phyloP scores from a whole-genome alignment of 2,113 vertebrate genomes.

The Cathartes aura region DNA sequence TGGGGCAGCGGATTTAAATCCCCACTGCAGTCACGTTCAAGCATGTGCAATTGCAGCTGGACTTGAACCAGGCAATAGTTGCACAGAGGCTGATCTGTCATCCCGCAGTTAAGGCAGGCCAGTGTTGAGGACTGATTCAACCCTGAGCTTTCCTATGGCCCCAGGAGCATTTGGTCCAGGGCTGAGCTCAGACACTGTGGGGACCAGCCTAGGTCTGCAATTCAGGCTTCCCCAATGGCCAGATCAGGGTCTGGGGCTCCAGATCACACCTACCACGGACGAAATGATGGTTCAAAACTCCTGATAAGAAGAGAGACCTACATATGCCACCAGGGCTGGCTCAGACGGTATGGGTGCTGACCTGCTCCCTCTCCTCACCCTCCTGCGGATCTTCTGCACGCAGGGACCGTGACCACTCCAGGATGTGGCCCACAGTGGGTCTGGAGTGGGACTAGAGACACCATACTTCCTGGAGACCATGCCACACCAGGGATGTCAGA shows the following conservation, averaged over 20 bases:
- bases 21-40: neutral
- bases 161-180: neutral
- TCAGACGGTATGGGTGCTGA: rapidly evolving
- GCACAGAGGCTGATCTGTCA: neutral
- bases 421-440: neutral
- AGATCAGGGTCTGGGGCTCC: neutral
- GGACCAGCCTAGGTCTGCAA: neutral
- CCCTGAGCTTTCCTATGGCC: neutral
- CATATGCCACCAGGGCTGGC: neutral
- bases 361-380: neutral
- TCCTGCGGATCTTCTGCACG: rapidly evolving
- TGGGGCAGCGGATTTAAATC: neutral
- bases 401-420: neutral
- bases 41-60: rapidly evolving
- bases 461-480: neutral
- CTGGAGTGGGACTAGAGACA: neutral
- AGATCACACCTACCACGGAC: neutral
- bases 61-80: neutral
- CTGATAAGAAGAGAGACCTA: neutral
- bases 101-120: too few relatives aligned
- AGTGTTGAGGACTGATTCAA: neutral
- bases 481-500: neutral
- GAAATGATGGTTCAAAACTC: neutral
- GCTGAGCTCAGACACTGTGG: neutral
- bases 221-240: neutral